A percentile compares a stretch with the other conserved stretches of the same genome.
phyloP scores from a whole-genome alignment of 2,888 invertebrate species.

The Caenorhabditis becei region DNA sequence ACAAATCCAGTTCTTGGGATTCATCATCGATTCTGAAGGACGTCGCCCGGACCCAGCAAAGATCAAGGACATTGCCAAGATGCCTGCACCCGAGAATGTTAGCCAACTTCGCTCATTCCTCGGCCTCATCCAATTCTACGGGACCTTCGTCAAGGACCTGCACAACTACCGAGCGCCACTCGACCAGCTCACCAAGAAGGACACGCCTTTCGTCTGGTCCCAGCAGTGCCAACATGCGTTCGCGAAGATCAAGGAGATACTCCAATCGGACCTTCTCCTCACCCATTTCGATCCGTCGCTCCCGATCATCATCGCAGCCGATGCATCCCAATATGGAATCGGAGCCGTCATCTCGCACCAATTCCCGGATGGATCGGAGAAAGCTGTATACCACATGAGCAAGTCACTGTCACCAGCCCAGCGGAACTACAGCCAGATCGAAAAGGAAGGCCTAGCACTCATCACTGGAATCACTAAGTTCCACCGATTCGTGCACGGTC shows the following conservation, averaged over 20 bases:
- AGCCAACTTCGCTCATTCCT: constrained; percentile 41
- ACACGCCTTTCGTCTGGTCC: constrained; percentile 51
- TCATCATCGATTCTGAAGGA: constrained; percentile 56
- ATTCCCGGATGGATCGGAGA: constrained; percentile 66
- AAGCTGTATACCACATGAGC: constrained; percentile 65
- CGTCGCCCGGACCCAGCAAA: constrained; percentile 57
- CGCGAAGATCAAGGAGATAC: constrained; percentile 4
- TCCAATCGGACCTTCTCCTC: constrained; percentile 63
- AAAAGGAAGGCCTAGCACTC: constrained; percentile 63
- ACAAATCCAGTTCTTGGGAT: constrained; percentile 65
- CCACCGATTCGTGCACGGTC: constrained; percentile 82
- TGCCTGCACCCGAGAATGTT: constrained; percentile 52
- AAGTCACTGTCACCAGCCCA: constrained; percentile 61
- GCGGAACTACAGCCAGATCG: constrained; percentile 70
- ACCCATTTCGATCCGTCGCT: constrained; percentile 79
- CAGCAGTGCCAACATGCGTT: constrained; percentile 40
- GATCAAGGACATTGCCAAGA: constrained; percentile 44
- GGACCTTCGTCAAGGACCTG: constrained; percentile 40
- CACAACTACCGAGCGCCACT: constrained; percentile 35
- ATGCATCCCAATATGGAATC: constrained; percentile 69
- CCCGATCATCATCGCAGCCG: constrained; percentile 80
- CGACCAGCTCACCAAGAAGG: constrained; percentile 29
- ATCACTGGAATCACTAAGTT: constrained; percentile 82
- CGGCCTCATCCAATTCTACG: constrained; percentile 61
- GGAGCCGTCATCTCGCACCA: no score